Base-by-base conservation (phyloP, 2,888 invertebrate species). In the Schizotus pectinicornis region DNA sequence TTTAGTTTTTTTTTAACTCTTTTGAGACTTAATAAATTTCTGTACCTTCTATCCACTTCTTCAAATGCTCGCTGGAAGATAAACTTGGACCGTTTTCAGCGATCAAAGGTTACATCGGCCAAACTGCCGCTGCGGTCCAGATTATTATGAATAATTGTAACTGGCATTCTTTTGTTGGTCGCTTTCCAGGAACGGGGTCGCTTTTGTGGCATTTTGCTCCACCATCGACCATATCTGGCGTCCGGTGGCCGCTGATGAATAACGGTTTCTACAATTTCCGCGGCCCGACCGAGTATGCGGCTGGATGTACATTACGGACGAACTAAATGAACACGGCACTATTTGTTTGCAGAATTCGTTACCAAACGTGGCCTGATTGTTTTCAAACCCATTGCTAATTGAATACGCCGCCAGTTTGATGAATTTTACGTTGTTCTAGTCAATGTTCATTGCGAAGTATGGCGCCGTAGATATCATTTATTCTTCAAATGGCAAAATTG, bases 161-260 rank as follows among this genome's bases (percentile, higher is more conserved):
- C 22, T 22, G 36, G n/a, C 36, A 36, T 52, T 52, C 51, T 52
- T 52, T 52, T 43, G 51, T 52, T 52, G 36, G 51, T 35, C 42
- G 42, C 3, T 42, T 22, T 22, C 22, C 22, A 33, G 41, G 34
- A 41, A 34, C 13, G 34, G 41, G 50, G 50, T 9, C 13, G 41
- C 41, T 42, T 51, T 51, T 51, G 50, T 51, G 50, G 22, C 41
- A 14, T 42, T 39, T 22, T 52, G 42, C 43, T 34, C 42, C 52
- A 53, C 46, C 46, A 53, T 53, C 53, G 37, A 37, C 37, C 45
- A 53, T 53, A 53, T 53, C 45, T 43, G 52, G 37, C 46, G 53
- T 46, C 53, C 53, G 45, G 46, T 32, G 53, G 33, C 45, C 51
- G 34, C 42, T 36, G 35, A 52, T 52, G 51, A 52, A 52, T 43